Conservation (phyloP, 2,113 vertebrate genomes). For the Pollachius pollachius region DNA sequence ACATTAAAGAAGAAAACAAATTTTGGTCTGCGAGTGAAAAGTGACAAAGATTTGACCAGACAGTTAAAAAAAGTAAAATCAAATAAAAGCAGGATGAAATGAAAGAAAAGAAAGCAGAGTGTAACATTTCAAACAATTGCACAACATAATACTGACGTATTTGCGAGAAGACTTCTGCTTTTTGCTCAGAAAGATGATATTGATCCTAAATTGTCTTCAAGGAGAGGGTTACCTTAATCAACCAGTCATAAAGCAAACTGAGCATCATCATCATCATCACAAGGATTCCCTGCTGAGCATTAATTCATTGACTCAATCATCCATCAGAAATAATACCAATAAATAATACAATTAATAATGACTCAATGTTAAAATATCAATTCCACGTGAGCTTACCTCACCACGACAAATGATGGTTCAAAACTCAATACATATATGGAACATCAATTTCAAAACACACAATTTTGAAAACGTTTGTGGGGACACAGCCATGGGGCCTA, state of each 20-base stretch:
- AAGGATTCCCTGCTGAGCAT: neutral
- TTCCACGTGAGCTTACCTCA: constrained; percentile 27
- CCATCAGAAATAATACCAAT: constrained; percentile 58
- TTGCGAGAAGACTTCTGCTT: constrained; percentile 40
- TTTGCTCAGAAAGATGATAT: constrained; percentile 34
- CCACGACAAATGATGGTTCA: constrained; percentile 19
- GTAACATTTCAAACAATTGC: constrained; percentile 67
- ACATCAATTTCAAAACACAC: neutral
- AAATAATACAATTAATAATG: constrained; percentile 56
- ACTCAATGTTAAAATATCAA: constrained; percentile 48
- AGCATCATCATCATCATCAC: constrained; percentile 3
- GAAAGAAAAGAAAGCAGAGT: constrained; percentile 52
- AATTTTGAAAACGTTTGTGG: neutral
- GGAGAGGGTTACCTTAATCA: neutral
- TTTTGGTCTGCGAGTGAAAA: constrained; percentile 50
- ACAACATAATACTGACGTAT: constrained; percentile 67
- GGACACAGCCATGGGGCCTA: neutral
- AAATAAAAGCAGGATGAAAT: neutral
- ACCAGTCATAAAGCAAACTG: constrained; percentile 18
- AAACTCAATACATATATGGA: neutral
- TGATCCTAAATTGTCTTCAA: constrained; percentile 33
- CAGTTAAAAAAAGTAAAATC: neutral
- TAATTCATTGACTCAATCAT: constrained; percentile 21
- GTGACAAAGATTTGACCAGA: constrained; percentile 8
- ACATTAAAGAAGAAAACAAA: constrained; percentile 6